phyloP scores from a whole-genome alignment of 2,113 vertebrate genomes.

The Myocastor coypus region DNA sequence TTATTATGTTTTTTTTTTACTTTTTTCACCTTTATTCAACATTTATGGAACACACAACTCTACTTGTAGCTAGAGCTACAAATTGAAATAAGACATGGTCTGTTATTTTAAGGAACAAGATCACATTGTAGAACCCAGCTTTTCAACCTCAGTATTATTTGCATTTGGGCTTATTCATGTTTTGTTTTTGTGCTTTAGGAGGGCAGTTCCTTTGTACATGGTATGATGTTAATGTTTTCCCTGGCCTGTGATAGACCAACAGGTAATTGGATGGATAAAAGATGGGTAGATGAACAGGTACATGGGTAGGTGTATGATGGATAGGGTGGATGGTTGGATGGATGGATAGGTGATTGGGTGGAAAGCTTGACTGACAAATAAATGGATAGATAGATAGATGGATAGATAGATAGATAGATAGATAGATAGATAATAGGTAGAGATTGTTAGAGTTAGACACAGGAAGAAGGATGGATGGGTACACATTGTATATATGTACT shows the following conservation, averaged over 20 bases:
- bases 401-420: no score
- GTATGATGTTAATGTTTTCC: background rate
- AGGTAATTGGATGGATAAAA: no score
- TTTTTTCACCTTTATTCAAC: slow-evolving; percentile 36
- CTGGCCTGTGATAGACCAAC: background rate
- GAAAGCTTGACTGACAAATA: background rate
- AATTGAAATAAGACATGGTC: background rate
- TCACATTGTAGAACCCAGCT: background rate
- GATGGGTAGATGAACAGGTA: background rate
- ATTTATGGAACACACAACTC: background rate
- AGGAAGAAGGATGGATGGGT: background rate
- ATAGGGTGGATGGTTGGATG: background rate
- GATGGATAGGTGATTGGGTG: background rate
- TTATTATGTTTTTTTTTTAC: slow-evolving; percentile 38
- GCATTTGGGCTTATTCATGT: background rate
- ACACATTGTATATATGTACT: background rate
- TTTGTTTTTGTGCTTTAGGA: background rate
- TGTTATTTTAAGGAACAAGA: background rate
- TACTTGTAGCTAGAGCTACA: background rate
- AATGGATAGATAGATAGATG: background rate
- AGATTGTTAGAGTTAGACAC: no score
- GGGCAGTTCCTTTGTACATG: background rate
- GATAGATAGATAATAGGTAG: no score
- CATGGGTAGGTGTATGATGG: background rate
- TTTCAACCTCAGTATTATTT: background rate